phyloP scores from a whole-genome alignment of 2,797 vertebrate species.

The Hylomyscus alleni region DNA sequence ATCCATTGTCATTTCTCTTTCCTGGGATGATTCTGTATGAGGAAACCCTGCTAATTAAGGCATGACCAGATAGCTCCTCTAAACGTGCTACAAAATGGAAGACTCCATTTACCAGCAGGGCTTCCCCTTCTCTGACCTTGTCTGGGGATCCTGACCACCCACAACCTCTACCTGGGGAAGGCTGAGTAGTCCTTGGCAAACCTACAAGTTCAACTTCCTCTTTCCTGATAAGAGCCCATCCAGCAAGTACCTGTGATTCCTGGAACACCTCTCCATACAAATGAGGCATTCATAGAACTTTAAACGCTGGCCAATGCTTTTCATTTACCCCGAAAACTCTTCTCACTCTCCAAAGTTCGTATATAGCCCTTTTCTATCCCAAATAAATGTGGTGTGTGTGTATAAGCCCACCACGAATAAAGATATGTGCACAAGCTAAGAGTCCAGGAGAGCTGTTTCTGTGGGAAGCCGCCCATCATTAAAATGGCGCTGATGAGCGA shows the following conservation, averaged over 20 bases:
- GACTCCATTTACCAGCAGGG: not conserved
- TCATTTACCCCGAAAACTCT: not conserved
- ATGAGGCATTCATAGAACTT: not conserved
- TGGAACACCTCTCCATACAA: not conserved
- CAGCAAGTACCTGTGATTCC: not conserved
- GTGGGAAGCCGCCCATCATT: too few species aligned
- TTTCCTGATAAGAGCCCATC: not conserved
- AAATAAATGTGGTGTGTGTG: too few species aligned
- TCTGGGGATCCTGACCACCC: not conserved
- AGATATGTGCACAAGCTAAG: too few species aligned
- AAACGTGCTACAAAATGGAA: not conserved
- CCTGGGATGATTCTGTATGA: not conserved
- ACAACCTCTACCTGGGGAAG: not conserved
- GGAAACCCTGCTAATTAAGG: not conserved
- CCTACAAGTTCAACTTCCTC: not conserved
- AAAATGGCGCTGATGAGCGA: too few species aligned
- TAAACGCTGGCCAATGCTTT: not conserved
- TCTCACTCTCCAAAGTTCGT: too few species aligned
- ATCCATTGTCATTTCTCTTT: not conserved
- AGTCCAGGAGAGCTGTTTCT: too few species aligned
- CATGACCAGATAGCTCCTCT: not conserved
- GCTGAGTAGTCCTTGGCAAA: not conserved
- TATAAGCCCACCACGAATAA: too few species aligned
- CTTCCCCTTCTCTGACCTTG: not conserved
- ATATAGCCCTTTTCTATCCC: too few species aligned